These are phyloP conservation scores for Zoanthus solanderi DNA, from an alignment of 92 coral and sea anemone species.

Conservation along the genomic window DNA sequence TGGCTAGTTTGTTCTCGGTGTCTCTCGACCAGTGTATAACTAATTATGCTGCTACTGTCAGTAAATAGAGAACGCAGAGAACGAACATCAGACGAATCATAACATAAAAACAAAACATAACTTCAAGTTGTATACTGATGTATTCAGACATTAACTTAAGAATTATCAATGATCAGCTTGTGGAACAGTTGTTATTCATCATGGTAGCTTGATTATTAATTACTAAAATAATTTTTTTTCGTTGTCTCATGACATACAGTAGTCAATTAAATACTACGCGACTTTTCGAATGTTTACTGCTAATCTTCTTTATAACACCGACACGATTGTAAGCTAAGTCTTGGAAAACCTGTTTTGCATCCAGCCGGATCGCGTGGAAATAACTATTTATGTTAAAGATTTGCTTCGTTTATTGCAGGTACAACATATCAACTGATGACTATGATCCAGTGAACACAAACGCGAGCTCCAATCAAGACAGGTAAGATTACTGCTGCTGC, in stretches of 20 bases:
- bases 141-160: background rate
- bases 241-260: background rate
- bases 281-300: background rate
- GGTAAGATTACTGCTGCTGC: slow-evolving; percentile 55
- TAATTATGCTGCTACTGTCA: too few species aligned
- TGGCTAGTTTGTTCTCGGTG: too few species aligned
- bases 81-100: too few species aligned
- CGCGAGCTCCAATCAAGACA: slow-evolving; percentile 77
- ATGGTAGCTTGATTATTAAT: background rate
- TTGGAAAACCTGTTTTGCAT: too few species aligned
- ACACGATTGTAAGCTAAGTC: too few species aligned
- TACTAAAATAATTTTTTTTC: background rate
- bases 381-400: too few species aligned
- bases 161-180: background rate
- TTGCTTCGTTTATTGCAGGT: slow-evolving; percentile 53
- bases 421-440: slow-evolving; percentile 95
- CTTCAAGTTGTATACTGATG: too few species aligned
- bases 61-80: too few species aligned
- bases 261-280: background rate
- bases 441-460: slow-evolving; percentile 92
- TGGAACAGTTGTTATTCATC: background rate
- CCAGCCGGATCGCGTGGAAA: too few species aligned
- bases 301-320: too few species aligned
- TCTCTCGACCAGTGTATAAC: too few species aligned
- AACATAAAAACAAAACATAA: too few species aligned